Evolutionary conservation across 1,140 invertebrate species (phyloP).

Genomic region (Eumeta japonica): DNA sequence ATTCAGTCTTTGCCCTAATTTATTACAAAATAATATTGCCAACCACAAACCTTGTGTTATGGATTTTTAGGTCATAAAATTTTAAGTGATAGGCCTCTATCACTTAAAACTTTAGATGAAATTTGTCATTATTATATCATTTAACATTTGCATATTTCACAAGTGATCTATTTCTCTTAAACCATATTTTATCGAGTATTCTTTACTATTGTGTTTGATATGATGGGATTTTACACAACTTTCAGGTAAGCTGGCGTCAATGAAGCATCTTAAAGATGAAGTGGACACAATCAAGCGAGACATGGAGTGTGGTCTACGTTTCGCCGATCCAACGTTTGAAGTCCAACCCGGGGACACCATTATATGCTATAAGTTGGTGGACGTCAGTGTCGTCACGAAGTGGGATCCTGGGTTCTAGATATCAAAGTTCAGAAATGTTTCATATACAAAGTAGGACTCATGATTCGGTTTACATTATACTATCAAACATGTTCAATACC

Average conservation of each 20-base stretch:
- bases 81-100: no score
- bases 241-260: conserved; percentile 71
- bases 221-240: no score
- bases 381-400: conserved; percentile 63
- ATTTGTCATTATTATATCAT: no score
- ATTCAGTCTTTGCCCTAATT: no score
- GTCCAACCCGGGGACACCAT: conserved; percentile 78
- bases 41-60: no score
- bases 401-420: conserved; percentile 85
- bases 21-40: no score
- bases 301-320: conserved; percentile 82
- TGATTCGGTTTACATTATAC: background rate
- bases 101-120: no score
- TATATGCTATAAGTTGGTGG: conserved; percentile 70
- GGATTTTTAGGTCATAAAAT: no score
- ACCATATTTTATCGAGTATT: no score
- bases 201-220: no score
- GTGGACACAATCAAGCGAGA: conserved; percentile 80
- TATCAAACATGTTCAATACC: background rate
- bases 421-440: background rate
- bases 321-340: conserved; percentile 64
- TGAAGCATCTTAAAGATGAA: conserved; percentile 89
- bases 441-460: background rate
- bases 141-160: no score
- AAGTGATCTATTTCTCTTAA: no score